A percentile compares a stretch with the other conserved stretches of the same genome.
These are phyloP conservation scores for Chondrosia reniformis DNA, from an alignment of 37 sponge, comb jelly and placozoan genomes.

Conservation along the genomic window DNA sequence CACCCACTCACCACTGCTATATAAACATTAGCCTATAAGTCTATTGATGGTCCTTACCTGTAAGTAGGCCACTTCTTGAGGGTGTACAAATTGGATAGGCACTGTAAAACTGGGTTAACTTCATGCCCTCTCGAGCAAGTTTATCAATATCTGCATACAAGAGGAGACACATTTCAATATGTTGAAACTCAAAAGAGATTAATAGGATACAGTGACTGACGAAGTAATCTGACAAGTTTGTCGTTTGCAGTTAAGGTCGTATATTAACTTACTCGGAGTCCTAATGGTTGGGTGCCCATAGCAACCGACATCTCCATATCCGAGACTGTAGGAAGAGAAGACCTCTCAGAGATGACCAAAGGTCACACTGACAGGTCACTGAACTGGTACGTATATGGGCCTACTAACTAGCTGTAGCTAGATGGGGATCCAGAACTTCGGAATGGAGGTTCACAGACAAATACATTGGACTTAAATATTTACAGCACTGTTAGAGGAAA, in stretches of 20 bases:
- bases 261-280: constrained; percentile 44
- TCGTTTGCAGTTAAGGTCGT: too few species aligned
- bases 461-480: too few species aligned
- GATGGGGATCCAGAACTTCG: too few species aligned
- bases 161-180: too few species aligned
- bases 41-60: constrained; percentile 33
- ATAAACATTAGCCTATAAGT: too few species aligned
- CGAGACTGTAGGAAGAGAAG: constrained; percentile 25
- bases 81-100: constrained; percentile 61
- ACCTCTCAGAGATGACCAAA: background rate
- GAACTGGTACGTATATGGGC: background rate
- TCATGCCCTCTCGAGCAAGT: constrained; percentile 41
- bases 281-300: constrained; percentile 52
- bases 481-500: too few species aligned
- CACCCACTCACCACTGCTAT: background rate
- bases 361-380: background rate
- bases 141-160: constrained; percentile 39
- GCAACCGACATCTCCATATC: constrained; percentile 46
- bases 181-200: too few species aligned
- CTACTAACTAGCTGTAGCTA: background rate
- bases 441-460: too few species aligned
- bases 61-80: constrained; percentile 53
- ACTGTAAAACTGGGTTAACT: constrained; percentile 69
- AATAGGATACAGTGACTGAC: too few species aligned
- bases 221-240: too few species aligned